These are phyloP conservation scores for Falco naumanni DNA, from an alignment of 2,797 vertebrate species.

Conservation along the genomic window DNA sequence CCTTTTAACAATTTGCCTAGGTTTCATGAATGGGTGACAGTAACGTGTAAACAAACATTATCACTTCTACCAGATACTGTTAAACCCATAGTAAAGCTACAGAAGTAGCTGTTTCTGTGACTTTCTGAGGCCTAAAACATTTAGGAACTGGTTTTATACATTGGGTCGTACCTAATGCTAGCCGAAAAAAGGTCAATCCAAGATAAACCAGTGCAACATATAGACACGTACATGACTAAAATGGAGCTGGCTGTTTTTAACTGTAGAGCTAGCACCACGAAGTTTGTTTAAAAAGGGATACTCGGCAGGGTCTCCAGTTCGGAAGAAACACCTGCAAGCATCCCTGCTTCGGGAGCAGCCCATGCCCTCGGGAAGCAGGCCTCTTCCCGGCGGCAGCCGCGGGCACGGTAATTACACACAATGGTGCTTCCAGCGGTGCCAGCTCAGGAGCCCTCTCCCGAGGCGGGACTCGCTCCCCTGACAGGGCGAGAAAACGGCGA, in stretches of 20 bases:
- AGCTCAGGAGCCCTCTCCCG: neutral
- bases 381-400: neutral
- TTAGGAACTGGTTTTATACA: neutral
- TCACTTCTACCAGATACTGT: neutral
- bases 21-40: neutral
- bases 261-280: neutral
- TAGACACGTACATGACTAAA: neutral
- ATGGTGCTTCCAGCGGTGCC: neutral
- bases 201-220: neutral
- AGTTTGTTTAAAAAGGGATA: constrained; percentile 9
- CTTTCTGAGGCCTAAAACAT: neutral
- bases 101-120: neutral
- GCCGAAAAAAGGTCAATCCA: neutral
- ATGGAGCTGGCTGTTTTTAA: neutral
- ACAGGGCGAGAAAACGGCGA: neutral
- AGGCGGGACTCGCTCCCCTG: neutral
- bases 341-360: neutral
- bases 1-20: neutral
- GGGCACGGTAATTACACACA: neutral
- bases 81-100: neutral
- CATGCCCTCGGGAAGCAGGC: neutral
- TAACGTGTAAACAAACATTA: neutral
- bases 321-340: constrained; percentile 32
- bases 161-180: neutral
- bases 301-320: neutral